Conservation (phyloP, 2,888 invertebrate genomes). For the Drosophila cracens region DNA sequence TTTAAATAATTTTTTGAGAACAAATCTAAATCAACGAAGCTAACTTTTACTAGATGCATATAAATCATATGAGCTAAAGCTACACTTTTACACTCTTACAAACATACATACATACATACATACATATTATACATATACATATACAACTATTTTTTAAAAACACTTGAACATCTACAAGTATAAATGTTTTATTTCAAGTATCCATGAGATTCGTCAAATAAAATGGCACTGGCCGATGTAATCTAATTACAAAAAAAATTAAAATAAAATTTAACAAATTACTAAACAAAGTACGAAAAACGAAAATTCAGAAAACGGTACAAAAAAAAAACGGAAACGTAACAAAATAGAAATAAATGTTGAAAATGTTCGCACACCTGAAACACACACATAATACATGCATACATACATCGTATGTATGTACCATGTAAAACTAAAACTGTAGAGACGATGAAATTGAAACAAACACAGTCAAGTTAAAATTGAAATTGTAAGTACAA, state of each 20-base stretch:
- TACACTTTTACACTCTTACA: conserved; percentile 35
- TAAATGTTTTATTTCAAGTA: conserved; percentile 43
- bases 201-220: conserved; percentile 49
- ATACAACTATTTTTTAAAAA: conserved; percentile 38
- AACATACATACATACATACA: conserved; percentile 13
- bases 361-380: conserved; percentile 58
- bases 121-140: conserved; percentile 31
- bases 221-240: conserved; percentile 56
- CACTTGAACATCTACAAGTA: conserved; percentile 39
- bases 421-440: conserved; percentile 17
- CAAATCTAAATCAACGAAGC: conserved; percentile 68
- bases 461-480: conserved; percentile 43
- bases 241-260: conserved; percentile 59
- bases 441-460: conserved; percentile 24
- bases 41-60: conserved; percentile 49
- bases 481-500: conserved; percentile 51
- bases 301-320: conserved; percentile 34
- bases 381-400: conserved; percentile 31
- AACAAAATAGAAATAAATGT: conserved; percentile 57
- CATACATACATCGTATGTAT: conserved; percentile 25
- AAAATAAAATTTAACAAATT: conserved; percentile 19
- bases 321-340: conserved; percentile 62
- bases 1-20: conserved; percentile 39
- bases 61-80: conserved; percentile 14
- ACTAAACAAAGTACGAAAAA: conserved; percentile 45